Base-by-base conservation (phyloP, 2,797 vertebrate species). In the Salmo trutta region DNA sequence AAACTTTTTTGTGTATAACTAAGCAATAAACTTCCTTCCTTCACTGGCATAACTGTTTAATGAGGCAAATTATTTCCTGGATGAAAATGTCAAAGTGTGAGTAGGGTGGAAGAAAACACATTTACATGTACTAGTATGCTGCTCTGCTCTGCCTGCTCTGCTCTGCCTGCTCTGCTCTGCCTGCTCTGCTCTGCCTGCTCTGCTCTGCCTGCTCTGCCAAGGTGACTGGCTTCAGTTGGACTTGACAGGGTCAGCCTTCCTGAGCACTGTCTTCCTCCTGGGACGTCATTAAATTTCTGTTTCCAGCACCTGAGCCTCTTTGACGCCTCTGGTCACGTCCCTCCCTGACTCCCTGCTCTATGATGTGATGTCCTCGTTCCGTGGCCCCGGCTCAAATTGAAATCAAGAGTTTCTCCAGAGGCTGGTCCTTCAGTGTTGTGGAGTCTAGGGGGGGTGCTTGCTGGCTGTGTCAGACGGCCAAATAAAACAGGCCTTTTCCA, bases 261-360 rank as follows among this genome's bases (percentile, higher is more conserved):
- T 85, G 86, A 82, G 83, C 87, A 83, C 87, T 82, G 81, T 83
- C 84, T 88, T 89, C 90, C 91, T 80, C 66, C 33, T 74, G 88
- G 88, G 93, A 93, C 81, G 74, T 92, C 91, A 93, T 94, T 93
- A 93, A 88, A 91, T 90, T 91, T 87, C 86, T 82, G 83, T 90
- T 87, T 89, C 83, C 76, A 87, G 86, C 89, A 90, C 89, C 91
- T 90, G 87, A 79, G 77, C 83, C 86, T 90, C 79, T 86, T 90
- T 91, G 79, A 88, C 85, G 80, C 78, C 83, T 80, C 87, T 77
- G 82, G 89, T 90, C 90, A 91, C 88, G 87, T 91, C 66, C 69
- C 75, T 66, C 52, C 78, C 73, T 24, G 72, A 80, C 81, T 88
- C 88, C 84, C 81, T 75, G 68, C 85, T 83, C 86, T 84, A 86